These are phyloP conservation scores for Aphelocoma coerulescens DNA, from an alignment of 2,113 vertebrate species.

Conservation along the genomic window DNA sequence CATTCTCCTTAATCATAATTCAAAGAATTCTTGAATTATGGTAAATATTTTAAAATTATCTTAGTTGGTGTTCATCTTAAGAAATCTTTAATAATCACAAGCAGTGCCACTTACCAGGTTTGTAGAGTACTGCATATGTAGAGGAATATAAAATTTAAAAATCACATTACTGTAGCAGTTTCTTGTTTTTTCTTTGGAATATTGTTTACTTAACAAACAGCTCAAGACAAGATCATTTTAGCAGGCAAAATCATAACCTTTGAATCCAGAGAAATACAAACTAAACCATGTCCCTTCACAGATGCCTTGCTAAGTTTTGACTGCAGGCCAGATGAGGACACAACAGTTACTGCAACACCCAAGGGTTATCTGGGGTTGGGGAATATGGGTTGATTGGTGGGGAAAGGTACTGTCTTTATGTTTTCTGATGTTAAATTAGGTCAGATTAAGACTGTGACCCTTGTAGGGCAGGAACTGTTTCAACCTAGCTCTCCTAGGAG, in stretches of 20 bases:
- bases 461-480: not conserved
- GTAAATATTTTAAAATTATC: constrained; percentile 39
- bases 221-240: not conserved
- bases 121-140: not conserved
- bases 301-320: not conserved
- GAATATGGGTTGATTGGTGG: not conserved
- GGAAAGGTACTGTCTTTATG: not conserved
- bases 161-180: not conserved
- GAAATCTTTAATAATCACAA: constrained; percentile 39
- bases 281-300: not conserved
- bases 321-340: not conserved
- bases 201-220: not conserved
- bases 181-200: not conserved
- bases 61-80: constrained; percentile 22
- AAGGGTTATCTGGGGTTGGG: not conserved
- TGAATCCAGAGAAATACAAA: not conserved
- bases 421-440: not conserved
- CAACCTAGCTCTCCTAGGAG: not conserved
- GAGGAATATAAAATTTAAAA: not conserved
- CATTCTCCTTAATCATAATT: constrained; percentile 11
- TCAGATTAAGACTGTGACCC: not conserved
- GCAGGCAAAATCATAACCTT: not conserved
- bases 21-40: constrained; percentile 30
- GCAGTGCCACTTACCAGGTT: not conserved
- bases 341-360: not conserved